phyloP scores from a whole-genome alignment of 2,888 invertebrate genomes.

The Ypsolopha scabrella region DNA sequence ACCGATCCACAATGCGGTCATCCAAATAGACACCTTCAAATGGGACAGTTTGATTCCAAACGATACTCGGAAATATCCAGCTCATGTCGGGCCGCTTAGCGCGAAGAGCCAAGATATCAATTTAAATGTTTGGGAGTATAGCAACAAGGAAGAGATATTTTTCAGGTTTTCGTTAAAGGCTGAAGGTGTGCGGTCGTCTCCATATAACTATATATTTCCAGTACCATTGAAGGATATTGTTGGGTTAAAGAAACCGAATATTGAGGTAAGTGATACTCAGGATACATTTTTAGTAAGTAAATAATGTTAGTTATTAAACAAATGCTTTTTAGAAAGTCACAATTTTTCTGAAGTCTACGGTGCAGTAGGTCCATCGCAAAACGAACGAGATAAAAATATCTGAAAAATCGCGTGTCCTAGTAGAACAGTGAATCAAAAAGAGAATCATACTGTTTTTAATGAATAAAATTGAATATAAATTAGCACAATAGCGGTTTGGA shows the following conservation, averaged over 20 bases:
- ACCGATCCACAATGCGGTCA: slow-evolving; percentile 45
- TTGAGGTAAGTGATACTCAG: slow-evolving; percentile 57
- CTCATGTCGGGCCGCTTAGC: slow-evolving; percentile 26
- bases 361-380: too few relatives aligned
- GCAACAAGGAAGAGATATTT: slow-evolving; percentile 35
- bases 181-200: slow-evolving; percentile 50
- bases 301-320: neutral
- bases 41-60: slow-evolving; percentile 65
- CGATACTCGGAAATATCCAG: slow-evolving; percentile 26
- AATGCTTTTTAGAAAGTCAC: slow-evolving; percentile 7
- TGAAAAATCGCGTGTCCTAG: too few relatives aligned
- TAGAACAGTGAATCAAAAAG: too few relatives aligned
- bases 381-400: too few relatives aligned
- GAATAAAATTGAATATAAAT: too few relatives aligned
- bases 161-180: slow-evolving; percentile 64
- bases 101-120: slow-evolving; percentile 32
- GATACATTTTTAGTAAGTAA: too few relatives aligned
- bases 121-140: slow-evolving; percentile 26
- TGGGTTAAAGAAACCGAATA: slow-evolving; percentile 62
- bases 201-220: slow-evolving; percentile 78
- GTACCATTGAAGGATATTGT: slow-evolving; percentile 63
- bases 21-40: slow-evolving; percentile 70
- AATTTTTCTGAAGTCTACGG: neutral
- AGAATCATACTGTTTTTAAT: too few relatives aligned
- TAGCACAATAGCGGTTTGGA: too few relatives aligned